Conservation (phyloP, 2,888 invertebrate genomes). For the Ommatoiulus sabulosus region DNA sequence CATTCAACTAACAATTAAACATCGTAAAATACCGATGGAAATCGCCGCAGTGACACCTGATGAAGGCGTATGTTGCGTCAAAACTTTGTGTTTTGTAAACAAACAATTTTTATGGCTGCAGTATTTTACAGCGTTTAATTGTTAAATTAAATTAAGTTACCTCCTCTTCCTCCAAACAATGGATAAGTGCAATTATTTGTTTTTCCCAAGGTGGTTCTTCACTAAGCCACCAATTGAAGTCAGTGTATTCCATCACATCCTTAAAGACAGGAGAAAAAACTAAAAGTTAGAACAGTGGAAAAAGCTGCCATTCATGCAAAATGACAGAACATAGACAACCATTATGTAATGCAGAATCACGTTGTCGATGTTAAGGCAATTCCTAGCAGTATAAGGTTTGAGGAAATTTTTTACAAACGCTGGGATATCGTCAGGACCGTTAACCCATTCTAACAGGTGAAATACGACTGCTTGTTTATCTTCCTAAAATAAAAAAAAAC, state of each 20-base stretch:
- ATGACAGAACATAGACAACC: not conserved
- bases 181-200: constrained; percentile 32
- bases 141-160: not conserved
- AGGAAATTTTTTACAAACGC: constrained; percentile 12
- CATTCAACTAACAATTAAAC: too few relatives aligned
- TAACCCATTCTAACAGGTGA: constrained; percentile 41
- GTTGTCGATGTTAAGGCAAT: not conserved
- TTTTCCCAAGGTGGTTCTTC: constrained; percentile 42
- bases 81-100: too few relatives aligned
- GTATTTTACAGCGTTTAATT: too few relatives aligned
- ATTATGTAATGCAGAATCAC: constrained; percentile 8
- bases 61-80: too few relatives aligned
- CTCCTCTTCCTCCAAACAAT: constrained; percentile 50
- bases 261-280: not conserved
- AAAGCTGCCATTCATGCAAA: not conserved
- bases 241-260: constrained; percentile 42
- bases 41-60: too few relatives aligned
- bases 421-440: constrained; percentile 12
- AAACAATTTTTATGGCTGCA: too few relatives aligned
- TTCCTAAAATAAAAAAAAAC: not conserved
- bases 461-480: constrained; percentile 42
- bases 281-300: not conserved
- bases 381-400: not conserved
- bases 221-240: constrained; percentile 40
- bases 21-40: too few relatives aligned